Conservation (phyloP, 2,113 vertebrate species). For the Acanthisitta chloris region DNA sequence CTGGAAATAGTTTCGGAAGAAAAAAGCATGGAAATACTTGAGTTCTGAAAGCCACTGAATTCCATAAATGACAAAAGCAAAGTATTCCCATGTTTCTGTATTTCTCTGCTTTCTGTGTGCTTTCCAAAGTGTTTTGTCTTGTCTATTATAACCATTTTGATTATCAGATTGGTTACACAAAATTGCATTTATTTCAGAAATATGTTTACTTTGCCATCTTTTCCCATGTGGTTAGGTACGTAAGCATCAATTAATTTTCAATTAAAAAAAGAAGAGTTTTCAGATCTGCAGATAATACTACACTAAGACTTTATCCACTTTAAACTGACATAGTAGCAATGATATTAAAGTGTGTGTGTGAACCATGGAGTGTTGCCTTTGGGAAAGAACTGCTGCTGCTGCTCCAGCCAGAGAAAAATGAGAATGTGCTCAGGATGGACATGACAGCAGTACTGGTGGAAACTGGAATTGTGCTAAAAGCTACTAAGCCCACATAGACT, state of each 20-base stretch:
- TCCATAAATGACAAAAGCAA: background rate
- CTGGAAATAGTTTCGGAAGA: background rate
- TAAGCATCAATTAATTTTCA: background rate
- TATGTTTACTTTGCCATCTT: background rate
- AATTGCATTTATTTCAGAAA: background rate
- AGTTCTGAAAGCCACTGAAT: background rate
- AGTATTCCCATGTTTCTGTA: background rate
- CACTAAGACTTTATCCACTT: background rate
- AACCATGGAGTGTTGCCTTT: background rate
- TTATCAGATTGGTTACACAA: background rate
- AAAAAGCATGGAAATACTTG: too few species aligned
- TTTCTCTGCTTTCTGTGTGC: background rate
- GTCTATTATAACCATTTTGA: too few species aligned
- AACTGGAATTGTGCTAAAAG: background rate
- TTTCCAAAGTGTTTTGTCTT: background rate
- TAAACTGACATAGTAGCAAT: background rate
- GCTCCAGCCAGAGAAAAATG: background rate
- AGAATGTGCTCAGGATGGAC: background rate
- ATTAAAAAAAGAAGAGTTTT: background rate
- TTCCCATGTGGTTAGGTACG: background rate
- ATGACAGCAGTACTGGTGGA: background rate
- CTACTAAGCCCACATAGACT: background rate
- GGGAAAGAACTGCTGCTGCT: background rate
- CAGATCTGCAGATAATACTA: background rate
- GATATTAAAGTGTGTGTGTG: background rate